Conservation (phyloP, 2,888 invertebrate genomes). For the Ceraclea dissimilis region DNA sequence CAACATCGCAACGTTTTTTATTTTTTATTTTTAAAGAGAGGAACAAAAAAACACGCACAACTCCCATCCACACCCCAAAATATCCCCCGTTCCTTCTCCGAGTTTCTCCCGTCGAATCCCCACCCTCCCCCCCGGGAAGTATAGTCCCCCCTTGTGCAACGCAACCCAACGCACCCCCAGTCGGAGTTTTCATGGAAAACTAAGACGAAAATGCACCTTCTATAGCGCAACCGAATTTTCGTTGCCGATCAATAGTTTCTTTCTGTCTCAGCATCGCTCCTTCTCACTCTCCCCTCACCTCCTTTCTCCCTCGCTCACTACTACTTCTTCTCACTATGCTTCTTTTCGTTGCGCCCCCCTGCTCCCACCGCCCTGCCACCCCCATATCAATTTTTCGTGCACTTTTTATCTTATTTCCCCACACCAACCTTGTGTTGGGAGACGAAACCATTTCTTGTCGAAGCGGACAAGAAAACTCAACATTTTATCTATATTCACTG, state of each 20-base stretch:
- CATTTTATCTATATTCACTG: background rate
- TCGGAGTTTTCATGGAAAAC: conserved; percentile 7
- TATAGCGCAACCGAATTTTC: conserved; percentile 24
- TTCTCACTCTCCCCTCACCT: conserved; percentile 9
- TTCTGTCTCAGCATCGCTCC: conserved; percentile 15
- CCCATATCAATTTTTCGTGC: conserved; percentile 26
- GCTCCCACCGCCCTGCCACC: conserved; percentile 15
- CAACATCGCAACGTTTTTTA: background rate
- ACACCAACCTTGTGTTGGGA: conserved; percentile 6
- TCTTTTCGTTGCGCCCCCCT: conserved; percentile 17
- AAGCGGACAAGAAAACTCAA: background rate
- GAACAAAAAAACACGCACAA: conserved; percentile 5
- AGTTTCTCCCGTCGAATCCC: background rate
- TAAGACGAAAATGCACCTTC: conserved; percentile 25
- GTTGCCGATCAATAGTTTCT: conserved; percentile 26
- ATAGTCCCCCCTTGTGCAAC: conserved; percentile 3
- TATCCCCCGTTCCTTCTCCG: conserved; percentile 2
- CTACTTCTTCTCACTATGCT: conserved; percentile 11
- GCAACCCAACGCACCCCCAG: conserved; percentile 6
- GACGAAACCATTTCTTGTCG: background rate
- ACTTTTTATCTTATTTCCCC: conserved; percentile 26
- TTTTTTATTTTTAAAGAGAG: background rate
- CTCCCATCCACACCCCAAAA: conserved; percentile 1
- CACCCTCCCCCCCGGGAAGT: background rate
- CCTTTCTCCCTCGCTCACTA: background rate